Evolutionary conservation across 2,113 vertebrate genomes (phyloP).

Genomic region (Morone saxatilis): DNA sequence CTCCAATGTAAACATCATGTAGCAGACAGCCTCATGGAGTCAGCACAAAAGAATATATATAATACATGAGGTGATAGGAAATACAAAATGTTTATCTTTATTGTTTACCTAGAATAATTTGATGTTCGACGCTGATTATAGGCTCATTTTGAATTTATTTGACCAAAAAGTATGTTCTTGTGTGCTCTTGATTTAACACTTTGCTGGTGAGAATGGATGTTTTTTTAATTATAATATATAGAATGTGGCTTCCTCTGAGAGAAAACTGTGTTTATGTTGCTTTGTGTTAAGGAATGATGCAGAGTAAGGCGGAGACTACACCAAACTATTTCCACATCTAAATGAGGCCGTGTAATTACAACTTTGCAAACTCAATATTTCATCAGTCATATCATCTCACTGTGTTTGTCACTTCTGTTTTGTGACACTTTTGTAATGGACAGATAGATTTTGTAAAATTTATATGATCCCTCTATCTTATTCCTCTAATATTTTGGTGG

Average conservation of each 20-base stretch:
- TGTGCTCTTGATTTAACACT: conserved; percentile 71
- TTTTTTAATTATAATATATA: conserved; percentile 71
- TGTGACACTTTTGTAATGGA: conserved; percentile 61
- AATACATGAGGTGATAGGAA: conserved; percentile 12
- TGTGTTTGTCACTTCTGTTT: conserved; percentile 66
- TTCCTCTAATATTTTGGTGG: conserved; percentile 43
- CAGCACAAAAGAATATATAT: conserved; percentile 39
- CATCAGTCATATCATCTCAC: conserved; percentile 57
- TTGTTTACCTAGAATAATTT: conserved; percentile 42
- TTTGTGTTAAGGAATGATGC: conserved; percentile 66
- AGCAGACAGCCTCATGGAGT: conserved; percentile 42
- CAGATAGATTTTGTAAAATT: conserved; percentile 47
- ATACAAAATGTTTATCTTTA: conserved; percentile 44
- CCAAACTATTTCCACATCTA: conserved; percentile 71
- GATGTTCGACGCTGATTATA: conserved; percentile 41
- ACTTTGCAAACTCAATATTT: conserved; percentile 66
- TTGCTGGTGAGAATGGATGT: conserved; percentile 59
- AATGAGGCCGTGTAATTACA: conserved; percentile 80
- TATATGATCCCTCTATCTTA: conserved; percentile 31
- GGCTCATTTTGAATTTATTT: conserved; percentile 68
- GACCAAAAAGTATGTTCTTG: conserved; percentile 66
- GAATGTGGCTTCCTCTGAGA: conserved; percentile 65
- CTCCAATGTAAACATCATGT: conserved; percentile 30
- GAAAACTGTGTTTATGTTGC: conserved; percentile 73
- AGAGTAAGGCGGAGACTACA: conserved; percentile 47